Evolutionary conservation across 1,140 invertebrate species (phyloP).

Genomic region (Bombus picipes): DNA sequence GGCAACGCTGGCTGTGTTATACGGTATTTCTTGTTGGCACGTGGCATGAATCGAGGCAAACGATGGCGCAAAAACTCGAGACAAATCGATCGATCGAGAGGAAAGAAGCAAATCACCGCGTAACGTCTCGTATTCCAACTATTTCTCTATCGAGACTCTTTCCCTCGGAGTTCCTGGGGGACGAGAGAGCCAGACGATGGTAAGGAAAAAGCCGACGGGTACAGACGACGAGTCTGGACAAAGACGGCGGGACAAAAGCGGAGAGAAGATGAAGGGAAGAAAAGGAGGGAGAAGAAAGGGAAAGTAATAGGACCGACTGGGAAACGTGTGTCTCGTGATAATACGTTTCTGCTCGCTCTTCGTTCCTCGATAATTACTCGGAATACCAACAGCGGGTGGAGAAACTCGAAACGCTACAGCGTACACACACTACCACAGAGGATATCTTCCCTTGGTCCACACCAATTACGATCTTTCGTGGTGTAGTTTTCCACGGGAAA

Average conservation of each 20-base stretch:
- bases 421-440: too few species aligned
- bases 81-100: slow-evolving; percentile 60
- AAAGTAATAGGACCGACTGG: slow-evolving; percentile 52
- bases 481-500: neutral
- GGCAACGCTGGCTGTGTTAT: neutral
- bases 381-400: slow-evolving; percentile 26
- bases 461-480: neutral
- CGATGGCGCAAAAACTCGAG: slow-evolving; percentile 36
- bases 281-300: slow-evolving; percentile 28
- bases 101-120: slow-evolving; percentile 61
- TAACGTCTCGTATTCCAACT: slow-evolving; percentile 64
- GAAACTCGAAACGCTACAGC: neutral
- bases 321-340: slow-evolving; percentile 57
- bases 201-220: slow-evolving; percentile 54
- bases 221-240: slow-evolving; percentile 48
- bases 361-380: slow-evolving; percentile 65
- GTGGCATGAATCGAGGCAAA: neutral
- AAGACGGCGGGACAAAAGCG: slow-evolving; percentile 53
- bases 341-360: slow-evolving; percentile 59
- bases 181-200: neutral
- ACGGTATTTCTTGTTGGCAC: too few species aligned
- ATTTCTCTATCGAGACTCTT: slow-evolving; percentile 57
- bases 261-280: slow-evolving; percentile 23
- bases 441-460: neutral
- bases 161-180: slow-evolving; percentile 31